phyloP scores from a whole-genome alignment of 2,797 vertebrate species.

The Microctenopoma stevenorrisi region DNA sequence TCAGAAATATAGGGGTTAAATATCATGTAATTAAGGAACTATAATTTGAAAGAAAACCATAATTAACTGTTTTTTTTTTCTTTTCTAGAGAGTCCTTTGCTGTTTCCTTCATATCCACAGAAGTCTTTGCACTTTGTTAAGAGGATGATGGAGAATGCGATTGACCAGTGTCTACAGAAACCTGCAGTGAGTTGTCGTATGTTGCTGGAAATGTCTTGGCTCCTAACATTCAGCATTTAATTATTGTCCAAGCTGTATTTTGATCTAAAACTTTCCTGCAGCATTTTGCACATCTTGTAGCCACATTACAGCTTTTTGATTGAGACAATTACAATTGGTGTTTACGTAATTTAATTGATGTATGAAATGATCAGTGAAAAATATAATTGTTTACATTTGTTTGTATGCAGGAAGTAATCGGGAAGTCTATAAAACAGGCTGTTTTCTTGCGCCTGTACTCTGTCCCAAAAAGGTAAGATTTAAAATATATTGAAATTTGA shows the following conservation, averaged over 20 bases:
- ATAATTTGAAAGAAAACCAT: background rate
- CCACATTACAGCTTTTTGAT: background rate
- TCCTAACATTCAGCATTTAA: background rate
- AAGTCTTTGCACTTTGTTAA: conserved; percentile 98
- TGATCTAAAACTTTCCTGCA: background rate
- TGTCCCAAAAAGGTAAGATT: conserved; percentile 87
- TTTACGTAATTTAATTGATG: background rate
- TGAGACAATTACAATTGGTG: background rate
- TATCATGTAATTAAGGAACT: background rate
- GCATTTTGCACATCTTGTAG: background rate
- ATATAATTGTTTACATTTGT: conserved; percentile 29
- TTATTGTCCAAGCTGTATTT: background rate
- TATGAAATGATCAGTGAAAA: background rate
- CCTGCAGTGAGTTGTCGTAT: conserved; percentile 88
- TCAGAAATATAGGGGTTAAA: background rate
- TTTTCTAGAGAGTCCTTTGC: conserved; percentile 90
- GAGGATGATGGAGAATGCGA: conserved; percentile 93
- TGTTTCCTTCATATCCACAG: conserved; percentile 95
- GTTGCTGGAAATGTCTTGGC: background rate
- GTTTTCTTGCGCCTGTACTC: conserved; percentile 88
- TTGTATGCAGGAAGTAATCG: conserved; percentile 90
- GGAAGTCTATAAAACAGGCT: conserved; percentile 90
- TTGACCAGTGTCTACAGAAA: conserved; percentile 93
- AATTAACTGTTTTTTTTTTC: conserved; percentile 22
- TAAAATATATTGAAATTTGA: background rate